phyloP scores from a whole-genome alignment of 2,113 vertebrate genomes.

The Corythoichthys intestinalis region DNA sequence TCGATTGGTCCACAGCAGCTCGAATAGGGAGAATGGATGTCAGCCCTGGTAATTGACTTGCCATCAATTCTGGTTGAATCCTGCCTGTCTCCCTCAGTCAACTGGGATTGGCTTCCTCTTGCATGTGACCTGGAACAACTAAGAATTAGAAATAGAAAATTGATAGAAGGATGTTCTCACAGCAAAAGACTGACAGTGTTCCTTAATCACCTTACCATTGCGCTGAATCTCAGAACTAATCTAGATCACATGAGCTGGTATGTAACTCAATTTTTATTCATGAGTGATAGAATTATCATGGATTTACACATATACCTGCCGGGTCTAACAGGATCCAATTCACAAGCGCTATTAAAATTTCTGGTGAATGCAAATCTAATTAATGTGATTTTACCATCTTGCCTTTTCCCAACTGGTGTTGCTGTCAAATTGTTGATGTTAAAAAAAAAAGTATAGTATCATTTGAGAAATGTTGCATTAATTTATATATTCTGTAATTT shows the following conservation, averaged over 20 bases:
- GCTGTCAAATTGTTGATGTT: no score
- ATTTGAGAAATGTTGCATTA: no score
- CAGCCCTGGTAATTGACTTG: background rate
- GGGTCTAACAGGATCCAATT: background rate
- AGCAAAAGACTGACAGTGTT: background rate
- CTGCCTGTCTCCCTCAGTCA: background rate
- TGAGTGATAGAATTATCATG: background rate
- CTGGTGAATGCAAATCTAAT: background rate
- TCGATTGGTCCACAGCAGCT: background rate
- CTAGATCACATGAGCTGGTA: background rate
- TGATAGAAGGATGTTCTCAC: background rate
- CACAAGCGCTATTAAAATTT: background rate
- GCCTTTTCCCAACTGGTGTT: background rate
- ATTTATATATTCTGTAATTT: no score
- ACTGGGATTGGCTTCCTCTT: background rate
- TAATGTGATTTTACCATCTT: background rate
- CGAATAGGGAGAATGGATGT: background rate
- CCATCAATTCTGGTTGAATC: background rate
- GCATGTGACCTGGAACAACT: background rate
- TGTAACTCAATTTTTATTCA: background rate
- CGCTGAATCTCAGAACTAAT: background rate
- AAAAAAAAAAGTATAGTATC: no score
- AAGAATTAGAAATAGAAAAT: background rate
- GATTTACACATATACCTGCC: background rate
- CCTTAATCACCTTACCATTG: constrained; percentile 1